A percentile compares a stretch with the other conserved stretches of the same genome.
phyloP scores from a whole-genome alignment of 2,113 vertebrate genomes.

The Hippopotamus amphibius region DNA sequence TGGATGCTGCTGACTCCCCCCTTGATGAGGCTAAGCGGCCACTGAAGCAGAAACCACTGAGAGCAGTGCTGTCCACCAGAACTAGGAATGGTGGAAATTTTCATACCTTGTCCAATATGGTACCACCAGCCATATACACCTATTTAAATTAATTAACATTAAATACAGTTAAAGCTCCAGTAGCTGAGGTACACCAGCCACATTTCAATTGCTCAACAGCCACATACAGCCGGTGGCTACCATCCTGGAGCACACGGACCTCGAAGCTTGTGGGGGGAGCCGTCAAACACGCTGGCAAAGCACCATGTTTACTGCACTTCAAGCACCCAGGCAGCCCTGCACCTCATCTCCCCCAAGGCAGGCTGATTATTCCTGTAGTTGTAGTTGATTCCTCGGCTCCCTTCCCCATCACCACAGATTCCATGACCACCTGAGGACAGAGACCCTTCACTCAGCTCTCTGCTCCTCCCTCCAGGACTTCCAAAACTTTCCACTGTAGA shows the following conservation, averaged over 20 bases:
- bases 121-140: not conserved
- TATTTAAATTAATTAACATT: not conserved
- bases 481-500: not conserved
- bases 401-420: not conserved
- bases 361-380: not conserved
- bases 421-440: not conserved
- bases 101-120: not conserved
- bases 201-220: not conserved
- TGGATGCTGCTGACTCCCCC: not conserved
- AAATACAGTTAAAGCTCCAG: not conserved
- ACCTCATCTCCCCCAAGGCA: not conserved
- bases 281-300: not conserved
- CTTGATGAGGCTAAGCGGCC: not conserved
- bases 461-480: not conserved
- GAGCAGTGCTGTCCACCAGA: not conserved
- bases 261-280: not conserved
- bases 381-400: not conserved
- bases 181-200: not conserved
- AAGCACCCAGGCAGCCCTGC: not conserved
- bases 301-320: not conserved
- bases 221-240: fast-evolving
- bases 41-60: not conserved
- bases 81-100: not conserved
- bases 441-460: not conserved
- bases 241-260: not conserved